Evolutionary conservation across 2,888 invertebrate species (phyloP).

Genomic region (Drosophila birchii): DNA sequence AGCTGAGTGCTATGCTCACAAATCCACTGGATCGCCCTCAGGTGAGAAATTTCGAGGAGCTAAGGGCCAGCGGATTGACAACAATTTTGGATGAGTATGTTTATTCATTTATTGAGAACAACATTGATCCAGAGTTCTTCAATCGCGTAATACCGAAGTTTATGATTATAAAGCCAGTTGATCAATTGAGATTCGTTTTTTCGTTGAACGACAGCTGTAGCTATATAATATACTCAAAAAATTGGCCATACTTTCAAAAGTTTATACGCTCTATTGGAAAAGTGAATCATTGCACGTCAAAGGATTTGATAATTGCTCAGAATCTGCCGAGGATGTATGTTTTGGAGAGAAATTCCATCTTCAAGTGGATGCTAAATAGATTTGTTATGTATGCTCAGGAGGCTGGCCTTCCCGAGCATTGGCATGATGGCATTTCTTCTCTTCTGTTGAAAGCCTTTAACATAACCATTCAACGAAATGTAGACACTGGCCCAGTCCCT

Average conservation of each 20-base stretch:
- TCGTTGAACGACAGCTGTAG: background rate
- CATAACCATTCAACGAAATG: background rate
- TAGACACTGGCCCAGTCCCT: background rate
- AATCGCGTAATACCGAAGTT: background rate
- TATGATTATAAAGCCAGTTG: no score
- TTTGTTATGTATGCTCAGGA: constrained; percentile 5
- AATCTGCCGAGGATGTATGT: background rate
- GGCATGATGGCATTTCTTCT: fast-evolving
- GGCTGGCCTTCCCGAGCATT: background rate
- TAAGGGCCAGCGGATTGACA: constrained; percentile 17
- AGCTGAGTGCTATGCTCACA: constrained; percentile 36
- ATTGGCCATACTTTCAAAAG: background rate
- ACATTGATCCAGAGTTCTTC: constrained; percentile 18
- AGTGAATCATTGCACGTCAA: background rate
- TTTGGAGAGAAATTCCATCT: constrained; percentile 4
- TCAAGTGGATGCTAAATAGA: background rate
- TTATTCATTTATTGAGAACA: background rate
- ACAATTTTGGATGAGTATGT: background rate
- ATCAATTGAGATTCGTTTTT: background rate
- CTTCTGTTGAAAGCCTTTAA: background rate
- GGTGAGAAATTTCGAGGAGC: constrained; percentile 29
- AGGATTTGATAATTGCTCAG: background rate
- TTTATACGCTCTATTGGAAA: background rate
- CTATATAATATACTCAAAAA: background rate
- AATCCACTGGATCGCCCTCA: constrained; percentile 2